A percentile compares a stretch with the other conserved stretches of the same genome.
Evolutionary conservation across 2,888 invertebrate species (phyloP).

Genomic region (Ferdinandea cuprea): DNA sequence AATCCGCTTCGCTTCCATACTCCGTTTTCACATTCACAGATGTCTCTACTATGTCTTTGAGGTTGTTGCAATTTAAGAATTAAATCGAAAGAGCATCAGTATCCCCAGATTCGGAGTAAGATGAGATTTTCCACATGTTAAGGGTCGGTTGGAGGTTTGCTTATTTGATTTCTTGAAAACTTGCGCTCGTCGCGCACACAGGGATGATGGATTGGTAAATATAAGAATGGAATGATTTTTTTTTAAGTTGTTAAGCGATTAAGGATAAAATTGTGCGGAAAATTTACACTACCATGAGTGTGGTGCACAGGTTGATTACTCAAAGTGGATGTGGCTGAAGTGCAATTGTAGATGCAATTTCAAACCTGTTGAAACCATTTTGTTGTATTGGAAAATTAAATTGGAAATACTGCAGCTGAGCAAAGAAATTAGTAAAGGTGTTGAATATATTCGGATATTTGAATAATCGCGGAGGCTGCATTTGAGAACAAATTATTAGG

Average conservation of each 20-base stretch:
- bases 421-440: too few species aligned
- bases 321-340: too few species aligned
- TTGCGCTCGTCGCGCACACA: neutral
- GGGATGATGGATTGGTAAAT: neutral
- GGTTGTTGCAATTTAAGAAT: conserved; percentile 70
- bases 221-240: too few species aligned
- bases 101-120: conserved; percentile 22
- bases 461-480: too few species aligned
- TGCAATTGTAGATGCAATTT: too few species aligned
- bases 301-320: neutral
- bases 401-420: too few species aligned
- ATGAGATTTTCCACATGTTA: conserved; percentile 58
- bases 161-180: conserved; percentile 59
- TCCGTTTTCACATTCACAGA: neutral
- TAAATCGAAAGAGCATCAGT: conserved; percentile 55
- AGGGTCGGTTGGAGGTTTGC: conserved; percentile 27
- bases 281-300: conserved; percentile 4
- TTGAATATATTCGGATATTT: too few species aligned
- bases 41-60: conserved; percentile 47
- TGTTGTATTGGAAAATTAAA: too few species aligned
- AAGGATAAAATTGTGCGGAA: conserved; percentile 59
- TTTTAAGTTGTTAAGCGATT: too few species aligned
- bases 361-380: too few species aligned
- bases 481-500: too few species aligned
- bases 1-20: neutral